A percentile compares a stretch with the other conserved stretches of the same genome.
These are phyloP conservation scores for Petroica traversi DNA, from an alignment of 2,113 vertebrate species.

Conservation along the genomic window DNA sequence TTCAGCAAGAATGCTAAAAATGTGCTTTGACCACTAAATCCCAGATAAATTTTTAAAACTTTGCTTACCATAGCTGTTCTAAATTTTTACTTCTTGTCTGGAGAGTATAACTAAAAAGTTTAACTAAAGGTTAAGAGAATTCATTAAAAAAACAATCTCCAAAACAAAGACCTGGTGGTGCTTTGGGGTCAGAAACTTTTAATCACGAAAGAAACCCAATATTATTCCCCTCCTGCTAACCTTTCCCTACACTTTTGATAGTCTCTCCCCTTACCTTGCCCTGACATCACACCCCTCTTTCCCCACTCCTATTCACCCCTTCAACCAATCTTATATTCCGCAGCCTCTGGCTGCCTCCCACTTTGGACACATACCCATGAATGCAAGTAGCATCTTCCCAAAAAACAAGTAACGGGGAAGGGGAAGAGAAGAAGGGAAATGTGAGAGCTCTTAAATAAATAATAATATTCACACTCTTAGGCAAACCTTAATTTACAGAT, in stretches of 20 bases:
- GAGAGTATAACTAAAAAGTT: background rate
- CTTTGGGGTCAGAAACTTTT: constrained; percentile 11
- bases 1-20: background rate
- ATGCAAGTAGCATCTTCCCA: background rate
- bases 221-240: constrained; percentile 25
- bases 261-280: background rate
- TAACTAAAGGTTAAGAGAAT: background rate
- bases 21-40: background rate
- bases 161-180: background rate
- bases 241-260: background rate
- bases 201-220: constrained; percentile 31
- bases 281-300: background rate
- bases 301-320: background rate
- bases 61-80: background rate
- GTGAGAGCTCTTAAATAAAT: constrained; percentile 55
- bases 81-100: background rate
- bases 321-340: background rate
- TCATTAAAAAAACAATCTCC: background rate
- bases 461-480: constrained; percentile 21
- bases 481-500: background rate
- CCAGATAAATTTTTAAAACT: background rate
- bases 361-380: background rate
- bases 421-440: constrained; percentile 13
- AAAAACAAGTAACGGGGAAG: background rate
- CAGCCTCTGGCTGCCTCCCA: background rate